Conservation (phyloP, 2,888 invertebrate genomes). For the Machimus atricapillus region DNA sequence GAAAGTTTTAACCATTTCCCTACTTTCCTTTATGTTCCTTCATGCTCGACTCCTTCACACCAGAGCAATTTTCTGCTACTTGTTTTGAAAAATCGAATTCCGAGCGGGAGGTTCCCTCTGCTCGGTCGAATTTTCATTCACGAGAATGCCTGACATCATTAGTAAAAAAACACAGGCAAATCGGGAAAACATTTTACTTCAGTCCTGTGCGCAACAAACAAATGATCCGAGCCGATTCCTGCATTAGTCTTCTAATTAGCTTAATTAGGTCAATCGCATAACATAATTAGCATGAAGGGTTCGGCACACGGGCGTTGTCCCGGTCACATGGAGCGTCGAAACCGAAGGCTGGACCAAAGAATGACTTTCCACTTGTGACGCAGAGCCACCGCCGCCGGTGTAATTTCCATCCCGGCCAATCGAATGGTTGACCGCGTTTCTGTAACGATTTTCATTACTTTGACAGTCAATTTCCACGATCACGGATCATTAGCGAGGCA, state of each 20-base stretch:
- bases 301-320: not conserved
- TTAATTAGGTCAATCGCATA: slow-evolving; percentile 28
- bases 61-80: not conserved
- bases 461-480: slow-evolving; percentile 43
- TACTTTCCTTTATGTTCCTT: not conserved
- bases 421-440: slow-evolving; percentile 33
- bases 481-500: slow-evolving; percentile 41
- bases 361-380: slow-evolving; percentile 28
- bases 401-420: slow-evolving; percentile 12
- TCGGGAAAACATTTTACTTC: not conserved
- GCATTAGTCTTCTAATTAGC: slow-evolving; percentile 2
- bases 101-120: not conserved
- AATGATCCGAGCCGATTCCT: not conserved
- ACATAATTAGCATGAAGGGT: slow-evolving; percentile 31
- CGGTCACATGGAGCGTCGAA: not conserved
- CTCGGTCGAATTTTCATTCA: not conserved
- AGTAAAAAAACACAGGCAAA: slow-evolving; percentile 21
- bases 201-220: not conserved
- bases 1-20: not conserved
- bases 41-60: slow-evolving; percentile 21
- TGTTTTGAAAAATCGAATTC: not conserved
- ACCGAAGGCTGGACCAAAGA: slow-evolving; percentile 26
- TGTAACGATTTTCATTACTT: slow-evolving; percentile 31
- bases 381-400: not conserved
- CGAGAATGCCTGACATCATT: not conserved